Evolutionary conservation across 2,113 vertebrate species (phyloP), one percentile per base, ranked within the genome.

Genomic region (Platichthys flesus): DNA sequence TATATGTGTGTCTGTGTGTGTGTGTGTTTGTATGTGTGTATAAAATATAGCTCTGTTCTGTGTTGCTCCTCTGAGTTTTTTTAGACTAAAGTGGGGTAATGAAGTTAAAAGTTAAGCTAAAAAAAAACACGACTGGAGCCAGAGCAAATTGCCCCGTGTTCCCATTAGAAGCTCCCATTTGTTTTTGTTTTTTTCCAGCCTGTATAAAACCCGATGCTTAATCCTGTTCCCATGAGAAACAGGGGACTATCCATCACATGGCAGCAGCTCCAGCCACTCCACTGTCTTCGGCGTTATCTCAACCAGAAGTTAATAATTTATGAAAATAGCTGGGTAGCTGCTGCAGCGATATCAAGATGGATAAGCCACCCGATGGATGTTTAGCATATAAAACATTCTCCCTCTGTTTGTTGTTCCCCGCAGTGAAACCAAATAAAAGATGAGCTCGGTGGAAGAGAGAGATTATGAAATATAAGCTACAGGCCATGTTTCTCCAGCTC

Each of bases 261-360:
- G 31, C 31, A 31, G 31, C 31, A 78, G 82, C 73, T 79, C 52
- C 78, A 78, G 78, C 71, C 84, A 26, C 60, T 51, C 54, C 78
- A 20, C 85, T 54, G 77, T 87, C 77, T 74, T 80, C 24, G 58
- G 58, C 60, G 83, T 91, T 94, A 92, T 90, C 80, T 85, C 83
- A 23, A 62, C 63, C 66, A 31, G 71, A 82, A 90, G 91, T 93
- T 93, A 93, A 92, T 93, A 85, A 93, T 93, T 93, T 74, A 89
- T 90, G 72, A 75, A 87, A 89, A 85, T 66, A 85, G 76, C 86
- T 78, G 10, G 71, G 74, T 84, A 61, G 81, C 70, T 74, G 75
- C 55, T 64, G 71, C 81, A 67, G 35, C 62, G 75, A 89, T 86
- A 84, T 85, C 77, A 83, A 82, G 81, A 89, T 85, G 64, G 75